Conservation (phyloP, 2,797 vertebrate genomes). For the Malacoraja senta region DNA sequence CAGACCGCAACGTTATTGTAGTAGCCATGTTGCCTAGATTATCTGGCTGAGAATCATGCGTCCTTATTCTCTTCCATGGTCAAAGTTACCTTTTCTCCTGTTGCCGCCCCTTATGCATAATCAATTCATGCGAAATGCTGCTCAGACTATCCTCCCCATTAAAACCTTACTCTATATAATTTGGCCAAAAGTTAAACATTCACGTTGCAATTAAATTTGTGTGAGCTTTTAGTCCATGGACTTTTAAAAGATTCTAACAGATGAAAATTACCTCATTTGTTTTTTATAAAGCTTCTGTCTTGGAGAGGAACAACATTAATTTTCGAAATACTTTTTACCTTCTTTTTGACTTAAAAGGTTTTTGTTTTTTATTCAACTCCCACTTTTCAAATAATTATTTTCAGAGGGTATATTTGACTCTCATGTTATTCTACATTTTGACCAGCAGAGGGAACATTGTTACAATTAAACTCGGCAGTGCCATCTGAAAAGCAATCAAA, state of each 20-base stretch:
- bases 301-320: neutral
- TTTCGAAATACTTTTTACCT: neutral
- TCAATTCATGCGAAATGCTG: neutral
- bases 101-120: neutral
- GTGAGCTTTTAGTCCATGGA: neutral
- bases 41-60: neutral
- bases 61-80: too few relatives aligned
- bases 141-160: neutral
- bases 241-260: neutral
- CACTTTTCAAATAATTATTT: neutral
- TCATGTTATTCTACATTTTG: neutral
- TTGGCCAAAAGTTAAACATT: neutral
- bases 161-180: neutral
- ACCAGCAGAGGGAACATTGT: constrained; percentile 18
- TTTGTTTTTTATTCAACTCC: neutral
- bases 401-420: neutral
- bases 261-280: neutral
- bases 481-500: neutral
- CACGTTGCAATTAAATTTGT: neutral
- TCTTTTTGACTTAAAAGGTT: neutral
- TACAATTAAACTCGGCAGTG: neutral
- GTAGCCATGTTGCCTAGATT: neutral
- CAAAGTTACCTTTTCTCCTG: neutral
- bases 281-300: neutral
- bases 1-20: neutral